Conservation (phyloP, 2,113 vertebrate species). For the Columbina picui region DNA sequence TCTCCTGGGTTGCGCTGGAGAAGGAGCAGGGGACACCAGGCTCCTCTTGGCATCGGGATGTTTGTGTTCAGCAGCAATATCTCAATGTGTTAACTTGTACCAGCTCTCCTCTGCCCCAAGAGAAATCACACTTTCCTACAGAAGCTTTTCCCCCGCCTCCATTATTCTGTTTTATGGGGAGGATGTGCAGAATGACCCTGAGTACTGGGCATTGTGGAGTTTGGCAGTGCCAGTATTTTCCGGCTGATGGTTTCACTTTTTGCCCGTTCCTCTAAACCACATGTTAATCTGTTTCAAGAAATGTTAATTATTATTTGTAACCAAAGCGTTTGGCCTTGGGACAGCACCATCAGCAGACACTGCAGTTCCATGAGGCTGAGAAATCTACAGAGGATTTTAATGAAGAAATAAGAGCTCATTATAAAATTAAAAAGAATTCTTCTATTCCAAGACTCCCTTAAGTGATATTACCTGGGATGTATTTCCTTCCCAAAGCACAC, state of each 20-base stretch:
- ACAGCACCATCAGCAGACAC: neutral
- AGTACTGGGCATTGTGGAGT: no score
- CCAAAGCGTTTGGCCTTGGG: neutral
- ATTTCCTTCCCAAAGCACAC: neutral
- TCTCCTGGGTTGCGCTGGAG: neutral
- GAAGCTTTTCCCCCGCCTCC: rapidly evolving
- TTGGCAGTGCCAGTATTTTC: neutral
- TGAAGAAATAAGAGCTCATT: neutral
- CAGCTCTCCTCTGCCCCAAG: neutral
- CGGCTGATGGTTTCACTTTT: neutral
- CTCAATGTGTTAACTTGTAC: neutral
- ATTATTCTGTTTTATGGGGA: rapidly evolving
- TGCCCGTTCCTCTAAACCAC: neutral
- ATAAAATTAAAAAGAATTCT: neutral
- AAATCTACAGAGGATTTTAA: neutral
- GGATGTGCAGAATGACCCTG: neutral
- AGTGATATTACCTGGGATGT: neutral
- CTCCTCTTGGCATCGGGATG: neutral
- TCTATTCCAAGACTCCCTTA: neutral
- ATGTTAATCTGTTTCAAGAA: neutral
- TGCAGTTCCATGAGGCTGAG: neutral
- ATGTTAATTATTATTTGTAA: neutral
- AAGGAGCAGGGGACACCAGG: neutral
- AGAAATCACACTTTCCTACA: neutral
- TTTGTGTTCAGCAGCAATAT: neutral